Percentiles rank a stretch among this genome's conserved stretches.
These are phyloP conservation scores for Mus caroli DNA, from an alignment of 2,797 vertebrate species.

Conservation along the genomic window DNA sequence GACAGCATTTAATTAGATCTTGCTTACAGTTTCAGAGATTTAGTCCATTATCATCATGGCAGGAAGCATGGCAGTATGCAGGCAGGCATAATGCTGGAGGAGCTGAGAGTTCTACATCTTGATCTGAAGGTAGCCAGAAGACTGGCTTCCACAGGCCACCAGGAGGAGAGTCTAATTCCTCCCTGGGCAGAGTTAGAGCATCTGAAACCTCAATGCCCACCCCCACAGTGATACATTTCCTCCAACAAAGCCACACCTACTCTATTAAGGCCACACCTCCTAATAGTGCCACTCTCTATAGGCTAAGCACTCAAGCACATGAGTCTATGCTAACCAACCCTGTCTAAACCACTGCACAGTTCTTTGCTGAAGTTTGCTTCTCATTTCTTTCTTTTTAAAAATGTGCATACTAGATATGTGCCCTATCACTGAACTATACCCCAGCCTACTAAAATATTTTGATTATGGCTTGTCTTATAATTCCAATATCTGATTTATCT, in stretches of 20 bases:
- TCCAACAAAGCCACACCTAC: no score
- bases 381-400: background rate
- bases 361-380: background rate
- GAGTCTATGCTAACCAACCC: background rate
- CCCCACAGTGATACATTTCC: no score
- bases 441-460: slow-evolving; percentile 44
- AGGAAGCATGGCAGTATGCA: background rate
- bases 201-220: no score
- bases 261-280: background rate
- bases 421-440: background rate
- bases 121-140: background rate
- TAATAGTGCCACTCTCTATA: background rate
- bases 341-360: background rate
- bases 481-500: slow-evolving; percentile 52
- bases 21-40: no score
- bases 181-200: no score
- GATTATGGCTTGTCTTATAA: slow-evolving; percentile 57
- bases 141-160: no score
- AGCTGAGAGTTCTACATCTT: background rate
- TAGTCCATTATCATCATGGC: background rate
- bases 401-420: background rate
- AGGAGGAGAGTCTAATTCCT: no score
- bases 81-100: background rate
- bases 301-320: background rate
- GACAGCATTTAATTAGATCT: background rate